Conservation (phyloP, 2,888 invertebrate genomes). For the Gnatocerus cornutus region DNA sequence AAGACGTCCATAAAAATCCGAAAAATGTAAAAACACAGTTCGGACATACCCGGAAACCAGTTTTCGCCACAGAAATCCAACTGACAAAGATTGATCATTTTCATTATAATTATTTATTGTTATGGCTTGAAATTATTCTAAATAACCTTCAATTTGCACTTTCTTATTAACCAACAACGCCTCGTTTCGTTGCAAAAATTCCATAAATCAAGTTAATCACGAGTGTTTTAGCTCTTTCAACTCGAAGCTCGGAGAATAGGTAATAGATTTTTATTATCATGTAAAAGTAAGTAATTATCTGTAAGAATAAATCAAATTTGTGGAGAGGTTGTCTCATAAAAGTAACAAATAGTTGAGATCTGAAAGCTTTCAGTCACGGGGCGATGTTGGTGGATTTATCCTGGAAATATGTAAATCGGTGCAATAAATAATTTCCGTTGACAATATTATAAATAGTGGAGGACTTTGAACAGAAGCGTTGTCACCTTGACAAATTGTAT, state of each 20-base stretch:
- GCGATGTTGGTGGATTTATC: conserved; percentile 34
- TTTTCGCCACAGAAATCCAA: not conserved
- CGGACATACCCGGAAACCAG: conserved; percentile 2
- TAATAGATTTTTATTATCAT: conserved; percentile 22
- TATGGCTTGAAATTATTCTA: conserved; percentile 3
- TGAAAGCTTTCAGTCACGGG: conserved; percentile 26
- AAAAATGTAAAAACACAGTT: conserved; percentile 5
- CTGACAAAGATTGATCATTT: conserved; percentile 12
- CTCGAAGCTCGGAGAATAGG: no score
- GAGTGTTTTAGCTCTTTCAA: not conserved
- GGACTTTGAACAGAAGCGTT: conserved; percentile 68
- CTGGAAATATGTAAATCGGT: conserved; percentile 62
- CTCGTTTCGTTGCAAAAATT: not conserved
- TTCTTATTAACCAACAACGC: conserved; percentile 4
- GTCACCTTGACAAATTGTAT: conserved; percentile 70
- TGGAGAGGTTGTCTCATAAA: conserved; percentile 18
- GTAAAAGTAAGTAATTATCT: conserved; percentile 15
- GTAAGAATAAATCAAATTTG: conserved; percentile 31
- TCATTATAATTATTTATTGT: conserved; percentile 21
- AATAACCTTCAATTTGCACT: conserved; percentile 14
- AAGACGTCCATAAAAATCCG: not conserved
- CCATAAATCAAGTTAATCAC: conserved; percentile 13
- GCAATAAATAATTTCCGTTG: conserved; percentile 63
- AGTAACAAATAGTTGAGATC: conserved; percentile 29
- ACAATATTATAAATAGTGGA: conserved; percentile 65